Base-by-base conservation (phyloP, 2,888 invertebrate genomes). In the Microctonus aethiopoides region DNA sequence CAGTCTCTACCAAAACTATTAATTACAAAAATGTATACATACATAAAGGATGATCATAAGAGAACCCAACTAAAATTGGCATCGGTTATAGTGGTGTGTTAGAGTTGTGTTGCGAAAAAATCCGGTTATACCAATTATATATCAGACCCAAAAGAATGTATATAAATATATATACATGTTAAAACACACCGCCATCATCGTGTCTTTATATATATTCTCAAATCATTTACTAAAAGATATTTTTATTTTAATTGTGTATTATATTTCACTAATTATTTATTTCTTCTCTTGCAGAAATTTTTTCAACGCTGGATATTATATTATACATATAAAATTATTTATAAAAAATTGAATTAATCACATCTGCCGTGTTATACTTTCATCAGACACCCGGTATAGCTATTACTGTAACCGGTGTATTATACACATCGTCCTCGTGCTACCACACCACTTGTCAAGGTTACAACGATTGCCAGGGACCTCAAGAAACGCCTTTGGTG, bases 51-150 rank as follows among this genome's bases (percentile, higher is more conserved):
- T 41, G 26, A 62, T 16, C 16, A 32, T 16, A 59, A 20, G 32
- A 59, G 29, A 16, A 10, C 20, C 59, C 32, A 83, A 29, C 77
- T 77, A 70, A 74, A 75, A 76, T 73, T 66, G 72, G 76, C 76
- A 74, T 72, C 61, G 68, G 41, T 46, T 20, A 52, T 20, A 52
- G 68, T 54, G 46, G 46, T 20, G 46, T 46, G 77, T 77, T 79
- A 74, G 46, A 20, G 46, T 46, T 83, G 46, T 20, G 46, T 46
- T 46, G 46, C 46, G 16, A 46, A 46, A 46, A 82, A 84, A 84
- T 84, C 82, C 82, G 78, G 84, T 80, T 81, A 82, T 74, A 78
- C 79, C 83, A 80, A 85, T 85, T 85, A 85, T 80, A 79, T 70
- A 71, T 70, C 56, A 67, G 66, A 66, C 24, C 54, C 66, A 57